Evolutionary conservation across 2,888 invertebrate species (phyloP).

Genomic region (Thereva unica): DNA sequence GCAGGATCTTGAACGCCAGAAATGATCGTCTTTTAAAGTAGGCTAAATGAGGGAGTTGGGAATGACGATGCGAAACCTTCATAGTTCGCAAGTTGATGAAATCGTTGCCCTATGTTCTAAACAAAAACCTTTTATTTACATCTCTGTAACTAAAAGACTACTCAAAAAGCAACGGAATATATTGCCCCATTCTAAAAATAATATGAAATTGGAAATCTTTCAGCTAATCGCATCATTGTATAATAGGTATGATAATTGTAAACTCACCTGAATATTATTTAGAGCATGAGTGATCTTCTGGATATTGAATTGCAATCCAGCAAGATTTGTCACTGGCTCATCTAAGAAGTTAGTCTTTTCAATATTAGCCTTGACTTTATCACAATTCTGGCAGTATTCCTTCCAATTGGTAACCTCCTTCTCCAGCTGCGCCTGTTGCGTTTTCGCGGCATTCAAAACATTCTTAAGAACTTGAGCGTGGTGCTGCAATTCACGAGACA

Average conservation of each 20-base stretch:
- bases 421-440: conserved; percentile 77
- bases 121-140: too few relatives aligned
- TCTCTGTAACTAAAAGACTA: too few relatives aligned
- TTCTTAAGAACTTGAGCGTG: conserved; percentile 81
- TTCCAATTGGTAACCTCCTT: conserved; percentile 84
- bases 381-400: conserved; percentile 77
- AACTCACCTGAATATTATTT: conserved; percentile 73
- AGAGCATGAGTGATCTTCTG: conserved; percentile 78
- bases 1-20: too few relatives aligned
- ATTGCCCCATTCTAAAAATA: too few relatives aligned
- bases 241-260: background rate
- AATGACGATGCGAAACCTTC: too few relatives aligned
- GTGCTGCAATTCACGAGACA: conserved; percentile 79
- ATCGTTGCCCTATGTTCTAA: too few relatives aligned
- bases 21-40: too few relatives aligned
- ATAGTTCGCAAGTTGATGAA: too few relatives aligned
- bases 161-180: too few relatives aligned
- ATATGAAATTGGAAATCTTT: too few relatives aligned
- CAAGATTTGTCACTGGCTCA: conserved; percentile 77
- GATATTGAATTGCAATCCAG: conserved; percentile 80
- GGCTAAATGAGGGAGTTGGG: too few relatives aligned
- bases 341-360: conserved; percentile 76
- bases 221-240: too few relatives aligned
- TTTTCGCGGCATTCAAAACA: conserved; percentile 80
- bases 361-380: conserved; percentile 76